Evolutionary conservation across 2,888 invertebrate genomes (phyloP), one percentile per base, ranked within the genome.

Genomic region (Polia nebulosa): DNA sequence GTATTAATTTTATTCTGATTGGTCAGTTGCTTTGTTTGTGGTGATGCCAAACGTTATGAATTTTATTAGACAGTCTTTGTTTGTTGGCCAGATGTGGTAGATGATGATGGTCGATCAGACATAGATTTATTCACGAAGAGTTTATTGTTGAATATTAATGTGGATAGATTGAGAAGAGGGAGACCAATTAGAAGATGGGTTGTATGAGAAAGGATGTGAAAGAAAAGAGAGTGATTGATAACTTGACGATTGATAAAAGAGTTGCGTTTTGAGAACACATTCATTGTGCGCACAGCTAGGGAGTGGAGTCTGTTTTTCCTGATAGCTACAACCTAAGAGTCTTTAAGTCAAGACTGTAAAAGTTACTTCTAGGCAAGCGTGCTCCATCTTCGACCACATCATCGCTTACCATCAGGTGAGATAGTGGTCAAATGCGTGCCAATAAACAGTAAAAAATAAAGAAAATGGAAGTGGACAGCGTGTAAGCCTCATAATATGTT

Each of bases 1-100:
- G 41, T 70, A 67, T 61, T 74, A 72, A 72, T 76, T 64, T 73
- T 68, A 70, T 79, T 76, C 60, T 59, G 62, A 67, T 63, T 63
- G 67, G 64, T 81, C 73, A 69, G 45, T 62, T 59, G 61, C 47
- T 65, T 80, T 65, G 36, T 66, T 55, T 58, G 66, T 68, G 70
- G 53, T 27, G 52, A 52, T 36, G 25, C 29, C 53, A 63, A 60
- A 68, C 59, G 60, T 64, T 69, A 66, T 62, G 60, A 49, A 68
- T 51, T 71, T 78, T 58, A 49, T 41, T 47, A 52, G 29, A 61
- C 36, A 11, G 15, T 29, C 8, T 62, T 63, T 56, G 17, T 75
- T 45, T 39, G 22, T 32, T 15, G 7, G 32, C 9, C 25, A 25
- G 9, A 25, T 44, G n/a, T n/a, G 41, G 13, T 62, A 25, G 22